Percentiles rank a stretch among this genome's conserved stretches.
Evolutionary conservation across 2,888 invertebrate genomes (phyloP).

Genomic region (Acleris literana): DNA sequence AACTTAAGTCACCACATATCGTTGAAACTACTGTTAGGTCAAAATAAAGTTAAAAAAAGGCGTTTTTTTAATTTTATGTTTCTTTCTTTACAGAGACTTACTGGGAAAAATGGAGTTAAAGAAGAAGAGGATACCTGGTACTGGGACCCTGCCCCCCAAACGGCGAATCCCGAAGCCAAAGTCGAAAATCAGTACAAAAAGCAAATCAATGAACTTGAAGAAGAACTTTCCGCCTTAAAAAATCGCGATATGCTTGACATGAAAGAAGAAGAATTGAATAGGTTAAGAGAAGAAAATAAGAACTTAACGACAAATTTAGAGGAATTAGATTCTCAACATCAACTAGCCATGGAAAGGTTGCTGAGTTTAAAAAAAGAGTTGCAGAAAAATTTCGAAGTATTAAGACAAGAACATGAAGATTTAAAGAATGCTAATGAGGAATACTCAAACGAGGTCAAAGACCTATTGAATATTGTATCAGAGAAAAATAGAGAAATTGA

Average conservation of each 20-base stretch:
- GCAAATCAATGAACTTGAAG: conserved; percentile 68
- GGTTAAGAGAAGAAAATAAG: conserved; percentile 83
- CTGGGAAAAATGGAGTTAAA: conserved; percentile 71
- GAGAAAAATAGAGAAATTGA: conserved; percentile 75
- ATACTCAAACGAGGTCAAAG: conserved; percentile 71
- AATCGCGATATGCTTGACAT: conserved; percentile 56
- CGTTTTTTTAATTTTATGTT: too few relatives aligned
- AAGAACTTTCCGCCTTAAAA: conserved; percentile 71
- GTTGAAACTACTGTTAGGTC: too few relatives aligned
- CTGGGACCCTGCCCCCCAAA: conserved; percentile 76
- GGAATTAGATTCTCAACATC: conserved; percentile 89
- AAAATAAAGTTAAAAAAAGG: too few relatives aligned
- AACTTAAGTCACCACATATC: too few relatives aligned
- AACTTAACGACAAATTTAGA: conserved; percentile 85
- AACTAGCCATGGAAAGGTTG: conserved; percentile 86
- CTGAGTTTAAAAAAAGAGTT: conserved; percentile 80
- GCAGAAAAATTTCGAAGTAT: conserved; percentile 76
- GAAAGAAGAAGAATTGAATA: conserved; percentile 72
- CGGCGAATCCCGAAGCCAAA: conserved; percentile 50
- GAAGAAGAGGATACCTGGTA: conserved; percentile 81
- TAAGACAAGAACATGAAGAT: conserved; percentile 77
- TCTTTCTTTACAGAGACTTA: conserved; percentile 69
- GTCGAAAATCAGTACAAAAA: conserved; percentile 59
- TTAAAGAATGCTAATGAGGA: conserved; percentile 73
- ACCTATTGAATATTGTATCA: conserved; percentile 67